phyloP scores from a whole-genome alignment of 2,113 vertebrate species.

The Epinephelus moara region DNA sequence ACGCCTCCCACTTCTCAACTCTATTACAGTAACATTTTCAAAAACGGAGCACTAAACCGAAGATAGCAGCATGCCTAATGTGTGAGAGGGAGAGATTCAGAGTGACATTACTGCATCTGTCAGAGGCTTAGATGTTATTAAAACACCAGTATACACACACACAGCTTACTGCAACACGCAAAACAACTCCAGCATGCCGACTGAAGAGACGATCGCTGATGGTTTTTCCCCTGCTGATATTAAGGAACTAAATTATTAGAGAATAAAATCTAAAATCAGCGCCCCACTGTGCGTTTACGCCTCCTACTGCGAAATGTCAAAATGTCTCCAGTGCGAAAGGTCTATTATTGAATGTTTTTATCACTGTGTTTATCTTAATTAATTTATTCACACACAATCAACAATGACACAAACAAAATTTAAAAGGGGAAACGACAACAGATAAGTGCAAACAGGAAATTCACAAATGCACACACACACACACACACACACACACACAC shows the following conservation, averaged over 20 bases:
- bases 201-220: background rate
- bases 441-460: background rate
- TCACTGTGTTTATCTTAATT: background rate
- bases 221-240: background rate
- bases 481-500: conserved; percentile 5
- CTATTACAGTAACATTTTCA: conserved; percentile 11
- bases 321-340: background rate
- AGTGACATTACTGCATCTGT: conserved; percentile 37
- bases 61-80: background rate
- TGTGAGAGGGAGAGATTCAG: background rate
- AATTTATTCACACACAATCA: conserved; percentile 13
- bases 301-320: conserved; percentile 4
- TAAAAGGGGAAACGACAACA: background rate
- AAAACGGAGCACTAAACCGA: conserved; percentile 22
- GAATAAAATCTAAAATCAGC: background rate
- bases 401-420: background rate
- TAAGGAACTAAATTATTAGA: background rate
- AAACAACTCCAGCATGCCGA: background rate
- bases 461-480: background rate
- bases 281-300: background rate
- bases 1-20: conserved; percentile 2
- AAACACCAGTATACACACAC: conserved; percentile 20
- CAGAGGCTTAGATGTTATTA: conserved; percentile 42
- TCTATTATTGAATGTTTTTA: background rate
- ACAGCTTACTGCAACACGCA: background rate